A percentile compares a stretch with the other conserved stretches of the same genome.
Conservation (phyloP, 2,888 invertebrate species). For the Luperina testacea region DNA sequence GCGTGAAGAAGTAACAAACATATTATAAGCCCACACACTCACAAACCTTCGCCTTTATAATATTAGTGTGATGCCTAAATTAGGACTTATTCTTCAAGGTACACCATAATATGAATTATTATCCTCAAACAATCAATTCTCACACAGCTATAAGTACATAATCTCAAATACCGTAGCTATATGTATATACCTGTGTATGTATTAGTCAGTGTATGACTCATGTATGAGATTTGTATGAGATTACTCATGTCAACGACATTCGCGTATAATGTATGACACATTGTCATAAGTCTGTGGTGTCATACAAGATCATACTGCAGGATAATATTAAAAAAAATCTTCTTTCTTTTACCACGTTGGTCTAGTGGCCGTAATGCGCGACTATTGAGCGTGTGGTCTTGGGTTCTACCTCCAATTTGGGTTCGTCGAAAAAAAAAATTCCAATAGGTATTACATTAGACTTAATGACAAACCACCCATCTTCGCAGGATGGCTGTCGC, state of each 20-base stretch:
- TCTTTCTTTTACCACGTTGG: neutral
- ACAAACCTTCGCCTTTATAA: too few relatives aligned
- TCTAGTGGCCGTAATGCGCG: neutral
- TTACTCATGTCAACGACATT: slow-evolving; percentile 46
- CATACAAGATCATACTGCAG: slow-evolving; percentile 24
- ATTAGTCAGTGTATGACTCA: slow-evolving; percentile 50
- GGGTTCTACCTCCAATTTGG: neutral
- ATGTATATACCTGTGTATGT: neutral
- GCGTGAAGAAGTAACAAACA: too few relatives aligned
- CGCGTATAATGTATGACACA: slow-evolving; percentile 2
- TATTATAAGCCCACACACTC: too few relatives aligned
- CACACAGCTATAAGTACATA: neutral
- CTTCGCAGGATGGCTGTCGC: too few relatives aligned
- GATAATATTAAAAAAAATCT: neutral
- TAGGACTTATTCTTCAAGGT: neutral
- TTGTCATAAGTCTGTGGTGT: slow-evolving; percentile 23
- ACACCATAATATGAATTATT: slow-evolving; percentile 14
- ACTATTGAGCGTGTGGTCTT: neutral
- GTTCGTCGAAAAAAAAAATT: neutral
- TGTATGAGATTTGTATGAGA: slow-evolving; percentile 53
- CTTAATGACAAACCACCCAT: too few relatives aligned
- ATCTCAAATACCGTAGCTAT: neutral
- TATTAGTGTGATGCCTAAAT: neutral
- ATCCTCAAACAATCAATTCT: slow-evolving; percentile 23
- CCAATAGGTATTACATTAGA: neutral